phyloP scores from a whole-genome alignment of 2,797 vertebrate genomes.

The Galago senegalensis region DNA sequence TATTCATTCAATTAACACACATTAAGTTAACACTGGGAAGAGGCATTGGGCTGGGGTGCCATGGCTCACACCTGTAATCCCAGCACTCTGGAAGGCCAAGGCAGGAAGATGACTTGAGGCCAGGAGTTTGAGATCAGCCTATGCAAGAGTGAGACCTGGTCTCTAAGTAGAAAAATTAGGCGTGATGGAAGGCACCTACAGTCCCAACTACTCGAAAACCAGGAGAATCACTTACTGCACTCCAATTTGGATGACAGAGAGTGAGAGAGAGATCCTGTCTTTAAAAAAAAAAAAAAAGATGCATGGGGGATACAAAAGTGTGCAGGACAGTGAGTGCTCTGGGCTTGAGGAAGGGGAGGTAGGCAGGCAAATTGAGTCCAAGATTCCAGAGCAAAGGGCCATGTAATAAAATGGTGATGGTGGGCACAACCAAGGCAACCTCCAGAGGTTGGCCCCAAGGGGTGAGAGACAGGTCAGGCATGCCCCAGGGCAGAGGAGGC shows the following conservation, averaged over 20 bases:
- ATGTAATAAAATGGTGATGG: not conserved
- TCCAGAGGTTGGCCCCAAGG: not conserved
- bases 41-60: not conserved
- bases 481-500: not conserved
- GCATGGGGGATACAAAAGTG: not conserved
- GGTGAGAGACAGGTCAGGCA: not conserved
- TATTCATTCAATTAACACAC: not conserved
- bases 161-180: not conserved
- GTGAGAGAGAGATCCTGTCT: too few relatives aligned
- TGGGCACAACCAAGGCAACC: accelerated
- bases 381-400: not conserved
- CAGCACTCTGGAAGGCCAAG: not conserved
- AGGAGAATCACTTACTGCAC: not conserved
- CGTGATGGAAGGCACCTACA: not conserved
- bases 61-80: not conserved
- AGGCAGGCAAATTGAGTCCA: not conserved
- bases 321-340: accelerated
- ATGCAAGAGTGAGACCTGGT: not conserved
- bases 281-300: not conserved
- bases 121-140: not conserved
- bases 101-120: not conserved
- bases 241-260: not conserved
- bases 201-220: not conserved
- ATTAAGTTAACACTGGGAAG: not conserved
- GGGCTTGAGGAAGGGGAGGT: not conserved